phyloP scores from a whole-genome alignment of 2,797 vertebrate genomes.

The Acanthurus tractus region DNA sequence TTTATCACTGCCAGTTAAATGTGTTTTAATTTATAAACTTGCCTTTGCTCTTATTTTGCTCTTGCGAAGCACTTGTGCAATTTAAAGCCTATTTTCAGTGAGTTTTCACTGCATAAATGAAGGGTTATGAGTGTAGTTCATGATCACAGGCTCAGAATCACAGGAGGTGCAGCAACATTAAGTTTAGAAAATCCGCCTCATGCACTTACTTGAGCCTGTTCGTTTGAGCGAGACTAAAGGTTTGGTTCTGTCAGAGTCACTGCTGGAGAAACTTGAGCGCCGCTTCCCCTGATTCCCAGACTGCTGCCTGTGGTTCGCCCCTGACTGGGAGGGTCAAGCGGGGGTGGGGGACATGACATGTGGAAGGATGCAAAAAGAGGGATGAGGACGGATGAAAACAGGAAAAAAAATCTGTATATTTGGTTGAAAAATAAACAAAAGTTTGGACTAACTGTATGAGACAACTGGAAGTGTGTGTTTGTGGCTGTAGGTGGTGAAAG shows the following conservation, averaged over 20 bases:
- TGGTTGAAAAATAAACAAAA: constrained; percentile 10
- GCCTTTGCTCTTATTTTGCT: neutral
- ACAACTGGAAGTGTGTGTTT: constrained; percentile 36
- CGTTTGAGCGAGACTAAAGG: constrained; percentile 90
- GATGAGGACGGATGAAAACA: constrained; percentile 27
- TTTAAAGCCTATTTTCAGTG: neutral
- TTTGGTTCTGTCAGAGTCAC: constrained; percentile 89
- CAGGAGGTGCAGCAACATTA: neutral
- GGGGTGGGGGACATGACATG: constrained; percentile 20
- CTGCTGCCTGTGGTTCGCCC: constrained; percentile 80
- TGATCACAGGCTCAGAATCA: neutral
- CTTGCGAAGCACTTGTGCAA: neutral
- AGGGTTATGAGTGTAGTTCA: neutral
- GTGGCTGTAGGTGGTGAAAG: constrained; percentile 47
- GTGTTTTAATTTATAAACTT: neutral
- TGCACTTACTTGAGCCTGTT: constrained; percentile 90
- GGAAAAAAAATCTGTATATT: constrained; percentile 19
- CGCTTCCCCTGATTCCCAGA: constrained; percentile 88
- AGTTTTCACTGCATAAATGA: too few species aligned
- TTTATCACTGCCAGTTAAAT: neutral
- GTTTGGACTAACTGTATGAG: constrained; percentile 41
- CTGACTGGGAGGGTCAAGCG: constrained; percentile 70
- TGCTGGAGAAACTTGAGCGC: constrained; percentile 93
- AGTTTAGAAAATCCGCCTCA: neutral
- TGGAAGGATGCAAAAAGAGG: constrained; percentile 30